Conservation (phyloP, 2,888 invertebrate genomes). For the Harpalus rufipes region DNA sequence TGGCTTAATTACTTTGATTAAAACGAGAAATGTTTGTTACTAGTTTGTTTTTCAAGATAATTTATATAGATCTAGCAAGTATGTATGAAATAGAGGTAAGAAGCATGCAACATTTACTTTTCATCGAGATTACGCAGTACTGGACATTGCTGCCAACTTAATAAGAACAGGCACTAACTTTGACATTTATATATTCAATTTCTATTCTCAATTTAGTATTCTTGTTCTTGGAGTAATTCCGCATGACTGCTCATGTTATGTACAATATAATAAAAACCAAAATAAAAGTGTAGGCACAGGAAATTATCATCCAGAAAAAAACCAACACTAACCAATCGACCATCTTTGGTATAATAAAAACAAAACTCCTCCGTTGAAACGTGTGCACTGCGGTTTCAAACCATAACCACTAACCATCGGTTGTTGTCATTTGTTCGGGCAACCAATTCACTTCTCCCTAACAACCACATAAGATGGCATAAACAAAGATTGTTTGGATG, state of each 20-base stretch:
- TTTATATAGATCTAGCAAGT: not conserved
- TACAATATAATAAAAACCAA: slow-evolving; percentile 63
- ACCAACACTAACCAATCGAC: slow-evolving; percentile 55
- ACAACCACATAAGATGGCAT: not conserved
- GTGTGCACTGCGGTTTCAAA: slow-evolving; percentile 64
- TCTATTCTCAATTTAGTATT: not conserved
- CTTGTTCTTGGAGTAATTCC: slow-evolving; percentile 1
- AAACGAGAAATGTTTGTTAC: slow-evolving; percentile 14
- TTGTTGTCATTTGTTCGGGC: slow-evolving; percentile 59
- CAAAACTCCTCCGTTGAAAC: slow-evolving; percentile 54
- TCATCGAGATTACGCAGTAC: slow-evolving; percentile 40
- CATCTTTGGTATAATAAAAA: slow-evolving; percentile 57
- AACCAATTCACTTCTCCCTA: not conserved
- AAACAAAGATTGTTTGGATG: slow-evolving; percentile 19
- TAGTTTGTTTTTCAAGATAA: slow-evolving; percentile 23
- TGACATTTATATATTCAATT: too few relatives aligned
- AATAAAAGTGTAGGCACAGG: slow-evolving; percentile 60
- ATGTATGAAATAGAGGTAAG: slow-evolving; percentile 31
- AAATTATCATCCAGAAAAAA: slow-evolving; percentile 59
- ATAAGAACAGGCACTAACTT: slow-evolving; percentile 31
- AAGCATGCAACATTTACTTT: slow-evolving; percentile 33
- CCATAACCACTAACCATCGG: slow-evolving; percentile 63
- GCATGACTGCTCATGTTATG: slow-evolving; percentile 27
- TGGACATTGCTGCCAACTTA: slow-evolving; percentile 29
- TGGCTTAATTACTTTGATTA: slow-evolving; percentile 34